Percentiles rank a stretch among this genome's conserved stretches.
Conservation (phyloP, 30 jellyfish, hydroid and myxozoan species). For the Turritopsis rubra region DNA sequence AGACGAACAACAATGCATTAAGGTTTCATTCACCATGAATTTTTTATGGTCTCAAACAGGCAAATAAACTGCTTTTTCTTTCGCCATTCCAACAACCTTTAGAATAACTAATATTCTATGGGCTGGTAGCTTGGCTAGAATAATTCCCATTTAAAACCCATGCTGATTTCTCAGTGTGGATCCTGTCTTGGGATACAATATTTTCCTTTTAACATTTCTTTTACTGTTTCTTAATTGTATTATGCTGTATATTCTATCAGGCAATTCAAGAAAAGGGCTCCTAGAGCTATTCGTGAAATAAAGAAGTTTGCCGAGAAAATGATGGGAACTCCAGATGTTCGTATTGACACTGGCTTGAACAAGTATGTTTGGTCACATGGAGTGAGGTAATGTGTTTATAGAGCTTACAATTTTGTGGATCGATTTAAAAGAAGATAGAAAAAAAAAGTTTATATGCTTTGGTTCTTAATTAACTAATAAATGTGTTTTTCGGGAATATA, state of each 20-base stretch:
- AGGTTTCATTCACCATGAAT: too few species aligned
- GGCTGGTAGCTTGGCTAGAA: slow-evolving; percentile 18
- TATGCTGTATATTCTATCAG: slow-evolving; percentile 43
- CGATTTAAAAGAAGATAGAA: not conserved
- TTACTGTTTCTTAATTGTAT: too few species aligned
- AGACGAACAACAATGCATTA: too few species aligned
- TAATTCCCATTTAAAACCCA: slow-evolving; percentile 14
- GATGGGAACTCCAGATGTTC: slow-evolving; percentile 98
- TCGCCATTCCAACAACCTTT: slow-evolving; percentile 16
- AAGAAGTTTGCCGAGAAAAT: slow-evolving; percentile 78
- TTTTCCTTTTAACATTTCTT: not conserved
- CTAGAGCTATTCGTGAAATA: slow-evolving; percentile 84
- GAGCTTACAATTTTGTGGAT: not conserved
- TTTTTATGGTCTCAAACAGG: too few species aligned
- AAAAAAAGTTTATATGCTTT: too few species aligned
- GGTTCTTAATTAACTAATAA: too few species aligned
- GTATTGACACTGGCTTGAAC: slow-evolving; percentile 86
- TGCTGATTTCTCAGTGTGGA: slow-evolving; percentile 18
- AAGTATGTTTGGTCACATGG: slow-evolving; percentile 95
- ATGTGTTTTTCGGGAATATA: too few species aligned
- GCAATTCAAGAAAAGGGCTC: slow-evolving; percentile 91
- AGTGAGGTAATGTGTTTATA: slow-evolving; percentile 37
- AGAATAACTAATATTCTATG: not conserved
- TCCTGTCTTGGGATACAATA: slow-evolving; percentile 18
- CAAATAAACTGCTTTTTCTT: too few species aligned